Evolutionary conservation across 2,888 invertebrate species (phyloP).

Genomic region (Eumacrocentrus americanus): DNA sequence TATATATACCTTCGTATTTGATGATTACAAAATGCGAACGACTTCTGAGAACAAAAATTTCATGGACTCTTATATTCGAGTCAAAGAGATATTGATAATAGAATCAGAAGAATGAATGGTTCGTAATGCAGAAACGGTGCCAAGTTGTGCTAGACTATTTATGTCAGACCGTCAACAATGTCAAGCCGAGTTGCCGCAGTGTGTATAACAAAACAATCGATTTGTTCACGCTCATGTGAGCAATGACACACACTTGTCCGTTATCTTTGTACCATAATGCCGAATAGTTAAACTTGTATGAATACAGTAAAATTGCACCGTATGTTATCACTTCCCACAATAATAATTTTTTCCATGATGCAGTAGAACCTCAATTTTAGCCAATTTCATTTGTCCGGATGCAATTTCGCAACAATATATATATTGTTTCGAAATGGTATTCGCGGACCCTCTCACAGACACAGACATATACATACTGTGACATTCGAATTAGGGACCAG

Average conservation of each 20-base stretch:
- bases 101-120: neutral
- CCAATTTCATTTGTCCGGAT: no score
- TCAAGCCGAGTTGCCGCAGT: conserved; percentile 6
- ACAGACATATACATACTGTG: no score
- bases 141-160: conserved; percentile 18
- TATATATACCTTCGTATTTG: no score
- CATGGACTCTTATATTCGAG: neutral
- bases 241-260: neutral
- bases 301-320: no score
- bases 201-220: conserved; percentile 10
- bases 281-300: neutral
- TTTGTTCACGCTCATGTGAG: conserved; percentile 12
- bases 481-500: no score
- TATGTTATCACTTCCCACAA: no score
- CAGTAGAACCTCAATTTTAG: no score
- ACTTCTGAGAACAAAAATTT: neutral
- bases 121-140: conserved; percentile 12
- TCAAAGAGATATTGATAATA: conserved; percentile 7
- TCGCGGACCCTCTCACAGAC: no score
- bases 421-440: no score
- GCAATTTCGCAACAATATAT: no score
- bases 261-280: neutral
- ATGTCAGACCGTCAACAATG: conserved; percentile 18
- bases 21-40: neutral
- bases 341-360: no score